Base-by-base conservation (phyloP, 2,888 invertebrate species). In the Oscheius myriophilus region DNA sequence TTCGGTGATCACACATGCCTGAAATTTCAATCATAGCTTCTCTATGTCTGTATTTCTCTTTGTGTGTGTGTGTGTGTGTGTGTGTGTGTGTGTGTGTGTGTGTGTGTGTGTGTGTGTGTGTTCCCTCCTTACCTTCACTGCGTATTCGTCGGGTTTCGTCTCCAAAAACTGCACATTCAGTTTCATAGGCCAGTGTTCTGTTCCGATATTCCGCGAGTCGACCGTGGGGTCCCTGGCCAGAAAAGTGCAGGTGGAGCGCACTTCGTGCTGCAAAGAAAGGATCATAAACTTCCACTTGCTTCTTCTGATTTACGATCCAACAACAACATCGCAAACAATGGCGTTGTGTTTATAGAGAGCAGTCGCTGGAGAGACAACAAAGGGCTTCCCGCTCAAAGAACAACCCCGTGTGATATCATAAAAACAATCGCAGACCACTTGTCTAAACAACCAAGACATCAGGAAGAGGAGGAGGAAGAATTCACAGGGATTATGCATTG, bases 1-100 rank as follows among this genome's bases (percentile, higher is more conserved):
- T 42, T 65, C 65, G 11, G 55, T 65, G 12, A 65, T 46, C 23
- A 65, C 55, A 26, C 65, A 65, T n/a, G 65, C 65, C 65, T 65
- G 21, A 18, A 65, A 65, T 43, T 18, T 18, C 4, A 4, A 46
- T 7, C 4, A 18, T 16, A 7, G 46, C 16, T 18, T 46, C 46
- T 18, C n/a, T 46, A 3, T 46, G 6, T 46, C 16, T 16, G 3
- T 46, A 2, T 16, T 12, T 11, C 46, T 46, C 46, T 33, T 9
- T 33, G 4, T 33, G 4, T 33, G 4, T 33, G 4, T 33, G 4
- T 33, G 4, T 33, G n/a, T 33, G 4, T 33, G 4, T 33, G 4
- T 33, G 4, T 33, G 4, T 33, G 4, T 33, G n/a, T 46, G 3
- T 46, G 6, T 46, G 3, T 16, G 3, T 46, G 3, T 16, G 6